Evolutionary conservation across 1,140 invertebrate species (phyloP), one percentile per base, ranked within the genome.

Genomic region (Euura saliciscinereae): DNA sequence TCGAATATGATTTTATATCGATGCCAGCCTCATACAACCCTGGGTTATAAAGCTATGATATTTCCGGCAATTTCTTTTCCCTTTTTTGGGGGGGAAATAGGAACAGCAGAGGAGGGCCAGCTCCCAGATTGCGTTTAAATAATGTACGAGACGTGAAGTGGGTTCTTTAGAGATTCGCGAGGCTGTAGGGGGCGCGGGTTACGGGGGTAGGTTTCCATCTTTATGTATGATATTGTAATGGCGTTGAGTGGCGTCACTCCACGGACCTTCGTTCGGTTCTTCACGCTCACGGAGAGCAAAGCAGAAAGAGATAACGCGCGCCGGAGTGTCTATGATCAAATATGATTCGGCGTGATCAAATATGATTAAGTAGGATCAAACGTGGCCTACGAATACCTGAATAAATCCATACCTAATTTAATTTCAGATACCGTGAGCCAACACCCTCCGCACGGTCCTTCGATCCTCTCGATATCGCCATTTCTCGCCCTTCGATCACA

Each of bases 221-320:
- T 67, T 67, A 67, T 67, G 66, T 67, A 67, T 67, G 66, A 67
- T 67, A 67, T 67, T 67, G 66, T 67, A 67, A 67, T 67, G 66
- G 66, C 66, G 28, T 67, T 42, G 66, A 67, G 71, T 45, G 74
- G 44, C 65, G 51, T 59, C 51, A 59, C 51, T 59, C 51, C 51
- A n/a, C 8, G 51, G 13, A 59, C 51, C 13, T 59, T 59, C 51
- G 51, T 59, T 59, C 51, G 51, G 51, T 59, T 51, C 46, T 51
- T n/a, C 46, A n/a, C 46, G 7, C 46, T 51, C 46, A 28, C 28
- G 28, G 28, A 28, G 28, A 28, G 28, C 28, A 1, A 28, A 28
- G 28, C 28, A 28, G 1, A 28, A 28, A 28, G 28, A 28, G 28
- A 28, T 28, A 28, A 3, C 51, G 51, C n/a, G 28, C 7, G 10